Evolutionary conservation across 1,140 invertebrate species (phyloP).

Genomic region (Drosophila dunni): DNA sequence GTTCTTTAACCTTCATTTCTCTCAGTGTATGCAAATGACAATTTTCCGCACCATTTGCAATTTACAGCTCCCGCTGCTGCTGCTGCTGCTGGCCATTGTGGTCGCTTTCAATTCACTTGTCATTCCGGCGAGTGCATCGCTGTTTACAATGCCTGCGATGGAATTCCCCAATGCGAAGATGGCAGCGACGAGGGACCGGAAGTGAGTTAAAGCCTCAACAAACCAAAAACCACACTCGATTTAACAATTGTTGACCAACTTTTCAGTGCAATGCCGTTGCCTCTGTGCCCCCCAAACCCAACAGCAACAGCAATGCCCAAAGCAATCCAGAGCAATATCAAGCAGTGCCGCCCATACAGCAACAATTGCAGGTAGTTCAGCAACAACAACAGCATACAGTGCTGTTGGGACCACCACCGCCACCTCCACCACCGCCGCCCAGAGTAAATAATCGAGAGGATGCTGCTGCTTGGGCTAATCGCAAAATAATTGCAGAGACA

Average conservation of each 20-base stretch:
- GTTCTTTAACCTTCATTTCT: too few relatives aligned
- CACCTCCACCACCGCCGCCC: slow-evolving; percentile 61
- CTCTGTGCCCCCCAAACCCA: slow-evolving; percentile 50
- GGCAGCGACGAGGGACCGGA: slow-evolving; percentile 95
- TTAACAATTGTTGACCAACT: slow-evolving; percentile 43
- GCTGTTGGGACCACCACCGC: slow-evolving; percentile 63
- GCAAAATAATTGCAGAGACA: slow-evolving; percentile 69
- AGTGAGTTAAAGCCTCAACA: slow-evolving; percentile 83
- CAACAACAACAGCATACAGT: slow-evolving; percentile 57
- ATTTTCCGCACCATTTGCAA: slow-evolving; percentile 11
- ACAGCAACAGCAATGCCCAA: slow-evolving; percentile 26
- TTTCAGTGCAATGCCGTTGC: slow-evolving; percentile 66
- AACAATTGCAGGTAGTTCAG: slow-evolving; percentile 49
- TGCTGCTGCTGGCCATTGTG: slow-evolving; percentile 86
- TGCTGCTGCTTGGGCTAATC: slow-evolving; percentile 76
- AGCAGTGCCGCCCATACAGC: slow-evolving; percentile 57
- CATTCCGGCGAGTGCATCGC: slow-evolving; percentile 96
- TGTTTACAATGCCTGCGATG: slow-evolving; percentile 97
- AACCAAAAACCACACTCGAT: neutral
- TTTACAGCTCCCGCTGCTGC: slow-evolving; percentile 25
- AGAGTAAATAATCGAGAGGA: slow-evolving; percentile 79
- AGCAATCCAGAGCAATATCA: slow-evolving; percentile 64
- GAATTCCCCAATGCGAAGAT: slow-evolving; percentile 96
- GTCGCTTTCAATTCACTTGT: slow-evolving; percentile 94
- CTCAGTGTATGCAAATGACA: slow-evolving; percentile 34